These are phyloP conservation scores for Rhimphoctona megacephalus DNA, from an alignment of 2,888 invertebrate species.

Conservation along the genomic window DNA sequence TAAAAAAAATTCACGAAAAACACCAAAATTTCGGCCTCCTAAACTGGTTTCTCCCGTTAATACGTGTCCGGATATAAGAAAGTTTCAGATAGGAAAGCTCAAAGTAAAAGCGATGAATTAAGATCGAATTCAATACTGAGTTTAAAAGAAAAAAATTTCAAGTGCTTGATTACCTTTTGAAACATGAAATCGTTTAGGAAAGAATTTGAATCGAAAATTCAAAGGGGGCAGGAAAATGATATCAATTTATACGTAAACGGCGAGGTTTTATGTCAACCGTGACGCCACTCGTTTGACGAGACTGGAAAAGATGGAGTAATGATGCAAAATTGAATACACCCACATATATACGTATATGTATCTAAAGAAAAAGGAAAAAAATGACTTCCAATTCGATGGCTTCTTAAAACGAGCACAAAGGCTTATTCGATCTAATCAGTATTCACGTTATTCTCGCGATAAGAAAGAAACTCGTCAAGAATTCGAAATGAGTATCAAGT, in stretches of 20 bases:
- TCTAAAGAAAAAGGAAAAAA: constrained; percentile 6
- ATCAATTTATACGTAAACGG: constrained; percentile 6
- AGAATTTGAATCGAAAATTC: background rate
- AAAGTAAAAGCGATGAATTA: background rate
- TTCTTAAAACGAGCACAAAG: constrained; percentile 19
- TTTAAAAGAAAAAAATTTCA: background rate
- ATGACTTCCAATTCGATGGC: constrained; percentile 14
- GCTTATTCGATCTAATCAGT: constrained; percentile 36
- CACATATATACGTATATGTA: background rate
- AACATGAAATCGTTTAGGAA: background rate
- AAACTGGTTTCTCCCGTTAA: too few relatives aligned
- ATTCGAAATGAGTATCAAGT: constrained; percentile 12
- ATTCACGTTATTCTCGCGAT: constrained; percentile 13
- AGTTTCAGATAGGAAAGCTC: background rate
- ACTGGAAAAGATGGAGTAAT: constrained; percentile 3
- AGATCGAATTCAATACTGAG: background rate
- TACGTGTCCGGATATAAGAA: background rate
- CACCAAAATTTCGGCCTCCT: too few relatives aligned
- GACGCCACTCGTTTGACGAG: background rate
- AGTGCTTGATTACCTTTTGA: background rate
- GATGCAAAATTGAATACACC: background rate
- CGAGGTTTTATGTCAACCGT: constrained; percentile 1
- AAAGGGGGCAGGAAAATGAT: constrained; percentile 1
- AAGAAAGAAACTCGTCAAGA: constrained; percentile 19
- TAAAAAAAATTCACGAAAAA: too few relatives aligned